Percentiles rank a stretch among this genome's conserved stretches.
Conservation (phyloP, 2,888 invertebrate genomes). For the Drosophila pseudotakahashii region DNA sequence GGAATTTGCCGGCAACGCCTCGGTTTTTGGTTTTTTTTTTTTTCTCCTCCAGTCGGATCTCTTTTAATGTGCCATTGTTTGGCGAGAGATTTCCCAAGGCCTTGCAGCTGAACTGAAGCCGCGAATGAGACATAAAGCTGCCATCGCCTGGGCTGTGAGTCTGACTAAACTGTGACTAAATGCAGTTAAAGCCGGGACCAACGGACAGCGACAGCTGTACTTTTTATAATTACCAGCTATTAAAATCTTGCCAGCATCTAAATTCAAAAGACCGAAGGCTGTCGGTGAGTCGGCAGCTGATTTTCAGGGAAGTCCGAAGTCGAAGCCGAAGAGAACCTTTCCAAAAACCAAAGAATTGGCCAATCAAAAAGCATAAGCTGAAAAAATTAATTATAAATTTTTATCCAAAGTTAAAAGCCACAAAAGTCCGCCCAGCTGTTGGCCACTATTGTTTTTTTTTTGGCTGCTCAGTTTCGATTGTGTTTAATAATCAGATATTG, state of each 20-base stretch:
- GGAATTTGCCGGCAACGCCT: constrained; percentile 64
- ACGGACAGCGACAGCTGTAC: constrained; percentile 36
- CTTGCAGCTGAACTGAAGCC: constrained; percentile 44
- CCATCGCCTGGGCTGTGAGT: constrained; percentile 44
- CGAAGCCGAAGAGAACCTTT: constrained; percentile 62
- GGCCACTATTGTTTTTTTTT: constrained; percentile 22
- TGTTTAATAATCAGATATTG: constrained; percentile 68
- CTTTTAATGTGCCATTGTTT: constrained; percentile 61
- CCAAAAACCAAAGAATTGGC: constrained; percentile 29
- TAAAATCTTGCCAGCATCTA: constrained; percentile 52
- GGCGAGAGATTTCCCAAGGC: constrained; percentile 59
- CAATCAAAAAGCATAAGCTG: constrained; percentile 13
- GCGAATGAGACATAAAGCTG: constrained; percentile 54
- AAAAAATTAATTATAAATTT: constrained; percentile 59
- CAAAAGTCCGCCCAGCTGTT: constrained; percentile 61
- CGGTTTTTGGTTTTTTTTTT: constrained; percentile 10
- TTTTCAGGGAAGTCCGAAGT: constrained; percentile 44
- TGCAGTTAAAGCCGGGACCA: constrained; percentile 60
- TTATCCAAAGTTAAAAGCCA: constrained; percentile 50
- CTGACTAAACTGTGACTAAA: constrained; percentile 63
- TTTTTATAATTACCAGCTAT: constrained; percentile 66
- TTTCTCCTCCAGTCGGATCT: constrained; percentile 12
- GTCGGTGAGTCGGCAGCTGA: constrained; percentile 20
- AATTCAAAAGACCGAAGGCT: constrained; percentile 39
- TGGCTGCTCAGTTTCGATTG: constrained; percentile 38